Evolutionary conservation across 2,113 vertebrate genomes (phyloP).

Genomic region (Illadopsis cleaveri): DNA sequence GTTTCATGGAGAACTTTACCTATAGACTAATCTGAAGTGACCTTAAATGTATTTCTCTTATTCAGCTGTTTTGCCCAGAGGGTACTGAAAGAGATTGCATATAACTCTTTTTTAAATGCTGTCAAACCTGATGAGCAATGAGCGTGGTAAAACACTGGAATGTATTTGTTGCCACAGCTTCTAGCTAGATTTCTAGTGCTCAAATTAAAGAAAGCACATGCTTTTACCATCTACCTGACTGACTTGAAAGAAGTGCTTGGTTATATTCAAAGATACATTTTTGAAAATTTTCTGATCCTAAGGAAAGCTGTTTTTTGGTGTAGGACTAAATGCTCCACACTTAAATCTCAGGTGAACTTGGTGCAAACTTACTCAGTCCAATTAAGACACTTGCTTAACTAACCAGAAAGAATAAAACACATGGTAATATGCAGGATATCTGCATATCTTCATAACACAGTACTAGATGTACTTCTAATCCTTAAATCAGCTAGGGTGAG

Average conservation of each 20-base stretch:
- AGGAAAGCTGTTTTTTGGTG: background rate
- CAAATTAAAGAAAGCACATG: background rate
- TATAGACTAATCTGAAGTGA: background rate
- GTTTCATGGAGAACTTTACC: background rate
- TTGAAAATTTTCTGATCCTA: background rate
- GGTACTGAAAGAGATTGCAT: background rate
- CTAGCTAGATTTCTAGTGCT: background rate
- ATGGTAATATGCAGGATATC: background rate
- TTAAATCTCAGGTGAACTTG: background rate
- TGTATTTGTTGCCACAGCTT: background rate
- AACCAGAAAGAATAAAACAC: background rate
- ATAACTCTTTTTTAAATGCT: background rate
- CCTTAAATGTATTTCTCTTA: background rate
- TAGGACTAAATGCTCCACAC: background rate
- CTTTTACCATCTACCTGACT: background rate
- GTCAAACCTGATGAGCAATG: background rate
- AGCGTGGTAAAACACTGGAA: background rate
- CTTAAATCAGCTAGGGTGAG: background rate
- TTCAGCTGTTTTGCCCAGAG: background rate
- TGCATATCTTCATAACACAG: background rate
- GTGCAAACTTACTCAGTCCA: background rate
- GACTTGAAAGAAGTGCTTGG: background rate
- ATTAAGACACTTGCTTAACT: background rate
- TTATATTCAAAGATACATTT: background rate
- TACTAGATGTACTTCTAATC: background rate